These are phyloP conservation scores for Pao palembangensis DNA, from an alignment of 2,113 vertebrate genomes.

Conservation along the genomic window DNA sequence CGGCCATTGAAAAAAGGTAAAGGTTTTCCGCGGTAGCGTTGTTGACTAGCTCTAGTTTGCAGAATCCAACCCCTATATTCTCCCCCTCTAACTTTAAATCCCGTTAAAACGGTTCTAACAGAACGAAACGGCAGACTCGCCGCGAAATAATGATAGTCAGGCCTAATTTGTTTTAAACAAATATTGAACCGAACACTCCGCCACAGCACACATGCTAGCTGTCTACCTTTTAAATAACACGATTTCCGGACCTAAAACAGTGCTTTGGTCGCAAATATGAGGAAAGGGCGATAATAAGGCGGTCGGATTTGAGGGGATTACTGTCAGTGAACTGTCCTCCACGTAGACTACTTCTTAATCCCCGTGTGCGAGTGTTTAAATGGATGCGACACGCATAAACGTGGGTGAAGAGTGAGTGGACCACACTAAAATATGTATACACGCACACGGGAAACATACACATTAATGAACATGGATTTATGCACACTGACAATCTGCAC, in stretches of 20 bases:
- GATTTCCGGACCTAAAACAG: slow-evolving; percentile 13
- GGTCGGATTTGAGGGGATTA: slow-evolving; percentile 70
- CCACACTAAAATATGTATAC: no score
- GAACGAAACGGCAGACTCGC: slow-evolving; percentile 10
- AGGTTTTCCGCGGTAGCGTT: neutral
- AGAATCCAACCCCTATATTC: neutral
- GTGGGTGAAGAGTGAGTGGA: neutral
- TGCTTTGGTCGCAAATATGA: slow-evolving; percentile 10
- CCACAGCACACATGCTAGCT: neutral
- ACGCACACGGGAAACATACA: no score
- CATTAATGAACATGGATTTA: no score
- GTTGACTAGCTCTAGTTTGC: no score
- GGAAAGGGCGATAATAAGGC: slow-evolving; percentile 14
- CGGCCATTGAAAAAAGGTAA: neutral
- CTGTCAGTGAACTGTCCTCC: slow-evolving; percentile 43
- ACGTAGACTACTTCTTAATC: slow-evolving; percentile 60
- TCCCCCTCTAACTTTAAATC: neutral
- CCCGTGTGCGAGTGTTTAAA: slow-evolving; percentile 25
- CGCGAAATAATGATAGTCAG: neutral
- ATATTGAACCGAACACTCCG: neutral
- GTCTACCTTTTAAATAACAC: neutral
- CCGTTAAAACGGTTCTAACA: no score
- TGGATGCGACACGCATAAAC: neutral
- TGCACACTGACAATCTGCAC: no score
- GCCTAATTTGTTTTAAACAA: neutral